Conservation (phyloP, 1,140 invertebrate genomes). For the Helicoverpa armigera region DNA sequence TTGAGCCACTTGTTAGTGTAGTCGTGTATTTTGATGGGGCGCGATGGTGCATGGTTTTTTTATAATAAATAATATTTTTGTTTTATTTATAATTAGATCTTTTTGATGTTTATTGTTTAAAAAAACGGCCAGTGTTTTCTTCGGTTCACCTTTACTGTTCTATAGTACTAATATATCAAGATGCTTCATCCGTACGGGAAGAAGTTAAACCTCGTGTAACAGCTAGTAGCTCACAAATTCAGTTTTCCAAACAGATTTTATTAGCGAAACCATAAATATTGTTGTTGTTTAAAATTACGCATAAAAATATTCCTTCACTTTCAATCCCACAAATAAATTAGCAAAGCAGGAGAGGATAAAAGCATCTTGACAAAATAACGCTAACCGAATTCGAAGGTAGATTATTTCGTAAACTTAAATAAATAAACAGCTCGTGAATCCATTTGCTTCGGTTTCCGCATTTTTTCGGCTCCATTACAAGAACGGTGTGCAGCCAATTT, state of each 20-base stretch:
- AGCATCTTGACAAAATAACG: conserved; percentile 23
- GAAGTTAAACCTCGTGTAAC: no score
- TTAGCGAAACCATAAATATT: no score
- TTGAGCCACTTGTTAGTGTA: conserved; percentile 69
- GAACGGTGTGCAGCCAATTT: conserved; percentile 75
- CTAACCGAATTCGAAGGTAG: conserved; percentile 30
- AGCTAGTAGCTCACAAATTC: no score
- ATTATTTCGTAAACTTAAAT: conserved; percentile 65
- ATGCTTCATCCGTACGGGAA: no score
- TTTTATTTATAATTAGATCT: background rate
- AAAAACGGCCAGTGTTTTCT: background rate
- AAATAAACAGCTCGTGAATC: conserved; percentile 76
- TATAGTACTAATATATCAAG: no score
- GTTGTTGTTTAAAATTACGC: no score
- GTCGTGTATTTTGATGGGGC: conserved; percentile 61
- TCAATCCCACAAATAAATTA: background rate
- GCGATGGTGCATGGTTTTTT: background rate
- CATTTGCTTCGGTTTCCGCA: conserved; percentile 72
- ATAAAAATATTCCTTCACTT: no score
- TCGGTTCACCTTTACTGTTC: no score
- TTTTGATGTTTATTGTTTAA: background rate
- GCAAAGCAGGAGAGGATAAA: background rate
- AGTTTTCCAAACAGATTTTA: no score
- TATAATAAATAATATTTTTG: background rate
- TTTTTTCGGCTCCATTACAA: conserved; percentile 80